These are phyloP conservation scores for Cochlearius cochlearius DNA, from an alignment of 2,113 vertebrate species.

Conservation along the genomic window DNA sequence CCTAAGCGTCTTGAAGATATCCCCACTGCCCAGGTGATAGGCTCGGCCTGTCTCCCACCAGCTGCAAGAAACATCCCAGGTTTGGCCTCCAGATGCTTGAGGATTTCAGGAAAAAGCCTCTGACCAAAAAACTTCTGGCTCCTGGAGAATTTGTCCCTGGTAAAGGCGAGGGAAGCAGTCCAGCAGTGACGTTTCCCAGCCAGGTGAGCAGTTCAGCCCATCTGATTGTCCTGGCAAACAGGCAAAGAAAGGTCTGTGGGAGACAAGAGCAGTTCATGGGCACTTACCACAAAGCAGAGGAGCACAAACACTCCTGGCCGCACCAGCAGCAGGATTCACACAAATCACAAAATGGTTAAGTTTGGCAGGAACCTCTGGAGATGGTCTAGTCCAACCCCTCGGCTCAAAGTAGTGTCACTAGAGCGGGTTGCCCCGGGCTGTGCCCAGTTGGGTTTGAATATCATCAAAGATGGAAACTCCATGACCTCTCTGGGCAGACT, in stretches of 20 bases:
- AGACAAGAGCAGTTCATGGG: background rate
- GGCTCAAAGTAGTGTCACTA: background rate
- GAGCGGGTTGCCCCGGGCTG: background rate
- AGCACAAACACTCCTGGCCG: rapidly evolving
- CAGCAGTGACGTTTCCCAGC: background rate
- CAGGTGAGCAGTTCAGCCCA: background rate
- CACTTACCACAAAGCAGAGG: background rate
- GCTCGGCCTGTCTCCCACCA: background rate
- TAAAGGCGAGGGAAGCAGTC: background rate
- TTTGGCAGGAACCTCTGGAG: background rate
- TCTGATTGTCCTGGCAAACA: background rate
- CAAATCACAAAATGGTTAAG: background rate
- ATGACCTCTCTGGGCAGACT: no score
- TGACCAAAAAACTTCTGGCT: background rate
- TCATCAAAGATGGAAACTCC: background rate
- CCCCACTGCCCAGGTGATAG: background rate
- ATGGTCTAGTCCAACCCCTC: background rate
- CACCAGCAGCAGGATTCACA: background rate
- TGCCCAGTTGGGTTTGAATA: background rate
- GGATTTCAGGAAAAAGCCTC: background rate
- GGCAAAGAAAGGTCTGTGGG: background rate
- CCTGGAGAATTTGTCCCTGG: background rate
- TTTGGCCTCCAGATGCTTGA: background rate
- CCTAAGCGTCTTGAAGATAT: background rate
- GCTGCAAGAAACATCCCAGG: background rate